phyloP scores from a whole-genome alignment of 1,140 invertebrate genomes.

The Thaumatotibia leucotreta region DNA sequence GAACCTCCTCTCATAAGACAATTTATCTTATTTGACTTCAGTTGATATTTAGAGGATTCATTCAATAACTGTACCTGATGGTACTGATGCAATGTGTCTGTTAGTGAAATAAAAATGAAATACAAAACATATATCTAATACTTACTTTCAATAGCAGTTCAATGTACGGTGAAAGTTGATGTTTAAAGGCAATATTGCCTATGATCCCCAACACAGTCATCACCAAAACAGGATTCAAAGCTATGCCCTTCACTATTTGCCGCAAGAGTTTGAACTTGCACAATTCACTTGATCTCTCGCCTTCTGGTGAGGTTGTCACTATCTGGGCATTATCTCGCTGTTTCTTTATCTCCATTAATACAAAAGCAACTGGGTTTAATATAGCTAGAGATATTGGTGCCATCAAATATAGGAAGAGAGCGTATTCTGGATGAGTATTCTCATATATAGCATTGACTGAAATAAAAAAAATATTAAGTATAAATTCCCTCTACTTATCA shows the following conservation, averaged over 20 bases:
- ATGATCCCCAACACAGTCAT: slow-evolving; percentile 95
- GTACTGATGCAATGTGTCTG: too few species aligned
- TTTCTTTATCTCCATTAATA: slow-evolving; percentile 93
- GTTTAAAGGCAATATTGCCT: slow-evolving; percentile 89
- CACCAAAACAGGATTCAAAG: slow-evolving; percentile 92
- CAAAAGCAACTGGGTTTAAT: slow-evolving; percentile 94
- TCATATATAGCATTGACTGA: slow-evolving; percentile 86
- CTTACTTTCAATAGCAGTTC: slow-evolving; percentile 85
- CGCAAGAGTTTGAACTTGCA: slow-evolving; percentile 45
- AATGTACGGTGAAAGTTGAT: slow-evolving; percentile 86
- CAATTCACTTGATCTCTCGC: slow-evolving; percentile 27
- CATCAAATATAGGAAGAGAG: slow-evolving; percentile 94
- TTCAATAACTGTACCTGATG: too few species aligned
- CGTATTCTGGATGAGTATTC: slow-evolving; percentile 91
- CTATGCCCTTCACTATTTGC: slow-evolving; percentile 81
- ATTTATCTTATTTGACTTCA: too few species aligned
- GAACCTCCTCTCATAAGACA: too few species aligned
- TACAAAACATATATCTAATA: slow-evolving; percentile 23
- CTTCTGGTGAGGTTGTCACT: slow-evolving; percentile 14
- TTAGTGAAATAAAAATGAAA: not conserved
- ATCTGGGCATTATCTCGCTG: slow-evolving; percentile 57
- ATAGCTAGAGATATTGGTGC: slow-evolving; percentile 95
- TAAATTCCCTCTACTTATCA: too few species aligned
- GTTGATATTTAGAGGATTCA: too few species aligned
- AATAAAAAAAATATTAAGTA: slow-evolving; percentile 42